Evolutionary conservation across 2,113 vertebrate genomes (phyloP), one percentile per base, ranked within the genome.

Genomic region (Gorsachius goisagi): DNA sequence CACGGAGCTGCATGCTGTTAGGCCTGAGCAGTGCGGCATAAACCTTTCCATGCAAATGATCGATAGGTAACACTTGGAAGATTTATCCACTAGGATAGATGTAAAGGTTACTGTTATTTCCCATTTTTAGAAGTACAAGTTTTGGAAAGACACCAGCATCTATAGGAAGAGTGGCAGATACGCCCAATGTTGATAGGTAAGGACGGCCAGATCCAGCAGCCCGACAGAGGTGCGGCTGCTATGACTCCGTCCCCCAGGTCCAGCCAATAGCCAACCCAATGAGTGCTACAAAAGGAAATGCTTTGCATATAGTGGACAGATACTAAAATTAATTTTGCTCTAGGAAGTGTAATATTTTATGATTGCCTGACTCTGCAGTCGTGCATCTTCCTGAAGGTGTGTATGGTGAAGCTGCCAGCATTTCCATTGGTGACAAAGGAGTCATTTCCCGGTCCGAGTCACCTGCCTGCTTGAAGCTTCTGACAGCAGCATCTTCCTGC

Each of bases 1-100:
- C 26, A 0, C 7, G 0, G 55, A 26, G 2, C 28, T 9, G 4
- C 0, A 0, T 3, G 30, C 35, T 9, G 37, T 37, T 27, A 17
- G 4, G 8, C 63, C 33, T 6, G 14, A 45, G 49, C 41, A 4
- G 21, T 1, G 21, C 1, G 17, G 10, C 15, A 1, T 6, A 28
- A 44, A 4, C 20, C 24, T 11, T 26, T 2, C 14, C 2, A 0
- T 32, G 8, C 30, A 6, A 14, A 5, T 5, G 24, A 11, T 11
- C 32, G 32, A 0, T 7, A 22, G 15, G 33, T 27, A 7, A 23
- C 10, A 7, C 27, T 15, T 5, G 27, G 16, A 30, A 33, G 21
- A 23, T 9, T 5, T 16, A 13, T 11, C 9, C 20, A 0, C 30
- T 18, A 32, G 13, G 58, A 18, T n/a, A 74, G 41, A n/a, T 6